Evolutionary conservation across 1,140 invertebrate genomes (phyloP), one percentile per base, ranked within the genome.

Genomic region (Eumeta japonica): DNA sequence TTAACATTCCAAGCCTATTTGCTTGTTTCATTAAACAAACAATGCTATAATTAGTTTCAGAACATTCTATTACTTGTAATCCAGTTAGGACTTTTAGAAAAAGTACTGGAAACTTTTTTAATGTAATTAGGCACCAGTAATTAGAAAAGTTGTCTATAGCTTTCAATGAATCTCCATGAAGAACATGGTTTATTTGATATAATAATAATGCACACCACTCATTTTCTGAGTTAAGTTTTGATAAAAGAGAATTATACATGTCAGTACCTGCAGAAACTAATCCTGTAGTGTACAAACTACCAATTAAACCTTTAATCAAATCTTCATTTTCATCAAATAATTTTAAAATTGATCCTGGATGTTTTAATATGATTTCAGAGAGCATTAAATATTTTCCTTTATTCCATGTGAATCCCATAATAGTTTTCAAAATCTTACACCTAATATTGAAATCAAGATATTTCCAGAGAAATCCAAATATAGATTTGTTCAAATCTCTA

Each of bases 351-450:
- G 50, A 48, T n/a, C 19, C 35, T 35, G 52, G 54, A 28, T 35
- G 43, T 10, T 54, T 34, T 28, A 55, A 54, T 43, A 75, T 59
- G 16, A 75, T 57, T 50, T 72, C 70, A 39, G 62, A 50, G 9
- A 76, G 40, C 62, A 65, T 68, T 31, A 72, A 55, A 59, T 58
- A 77, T 35, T 75, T 77, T 10, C 64, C 71, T 52, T 75, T 77
- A 39, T 70, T 76, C 75, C 72, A 77, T 31, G 70, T 62, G 45
- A 74, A 73, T 9, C 13, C 14, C 47, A 64, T 55, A n/a, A 73
- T 52, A 41, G 72, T 57, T 37, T 48, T 32, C n/a, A 65, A 19
- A 30, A 73, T 44, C 24, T 30, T 32, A 16, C 54, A 28, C 46
- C 50, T 46, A 14, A 50, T 48, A 33, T 47, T 41, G 35, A 48